Base-by-base conservation (phyloP, 2,113 vertebrate species). In the Halcyon senegalensis region DNA sequence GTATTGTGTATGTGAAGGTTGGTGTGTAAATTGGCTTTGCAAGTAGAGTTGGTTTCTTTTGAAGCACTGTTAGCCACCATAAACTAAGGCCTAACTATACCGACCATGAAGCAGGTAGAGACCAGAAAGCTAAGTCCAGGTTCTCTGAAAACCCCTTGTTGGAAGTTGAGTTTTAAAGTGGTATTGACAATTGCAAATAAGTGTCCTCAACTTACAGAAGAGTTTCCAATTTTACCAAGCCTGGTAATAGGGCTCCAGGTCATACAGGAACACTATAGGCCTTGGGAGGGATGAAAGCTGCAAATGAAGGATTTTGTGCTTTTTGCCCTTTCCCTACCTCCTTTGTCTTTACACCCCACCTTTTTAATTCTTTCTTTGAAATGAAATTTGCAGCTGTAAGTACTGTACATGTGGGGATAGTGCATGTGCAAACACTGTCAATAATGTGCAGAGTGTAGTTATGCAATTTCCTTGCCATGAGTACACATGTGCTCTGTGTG, bases 401-500 rank as follows among this genome's bases (percentile, higher is more conserved):
- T 62, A 33, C 31, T 56, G 27, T 48, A 68, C 68, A 33, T 35
- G 17, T 25, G 31, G 23, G 10, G 28, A 43, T 20, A 43, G 16
- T 50, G 41, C 31, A 7, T 37, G 15, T 46, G 23, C 25, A 33
- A 72, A 50, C 13, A 24, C 30, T 35, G 30, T 20, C 11, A 31
- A n/a, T 51, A 70, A 60, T 3, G 15, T 28, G 62, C 24, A 21
- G 27, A n/a, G 9, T 3, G 10, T 5, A 44, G 30, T 13, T 62
- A 24, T 37, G 75, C 1, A 5, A 13, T 23, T 73, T 10, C 33
- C 20, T 18, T 4, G 2, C 0, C 3, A 10, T 9, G 6, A 25
- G 15, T 11, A 13, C 25, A 14, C 20, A 24, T 1, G 4, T 15
- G 8, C 10, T 81, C 10, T 62, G 17, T 30, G 20, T 44, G 24